A percentile compares a stretch with the other conserved stretches of the same genome.
These are phyloP conservation scores for Pyralis farinalis DNA, from an alignment of 2,888 invertebrate genomes.

Conservation along the genomic window DNA sequence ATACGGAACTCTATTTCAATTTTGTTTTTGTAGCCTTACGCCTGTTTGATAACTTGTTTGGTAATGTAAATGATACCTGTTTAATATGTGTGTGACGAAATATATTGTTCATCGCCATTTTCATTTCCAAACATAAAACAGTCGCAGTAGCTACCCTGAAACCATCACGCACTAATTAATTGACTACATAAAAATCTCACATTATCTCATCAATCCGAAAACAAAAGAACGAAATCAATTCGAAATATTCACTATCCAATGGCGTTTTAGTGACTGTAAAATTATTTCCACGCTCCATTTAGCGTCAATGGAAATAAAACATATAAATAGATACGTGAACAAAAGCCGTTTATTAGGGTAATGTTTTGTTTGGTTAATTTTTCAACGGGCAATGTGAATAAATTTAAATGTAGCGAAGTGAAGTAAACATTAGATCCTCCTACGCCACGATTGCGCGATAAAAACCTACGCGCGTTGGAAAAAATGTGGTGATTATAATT, in stretches of 20 bases:
- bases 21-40: too few species aligned
- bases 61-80: too few species aligned
- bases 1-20: too few species aligned
- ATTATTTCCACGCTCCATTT: not conserved
- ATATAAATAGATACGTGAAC: slow-evolving; percentile 1
- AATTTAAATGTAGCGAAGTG: slow-evolving; percentile 25
- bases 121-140: slow-evolving; percentile 8
- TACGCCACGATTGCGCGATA: slow-evolving; percentile 24
- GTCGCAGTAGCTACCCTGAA: slow-evolving; percentile 12
- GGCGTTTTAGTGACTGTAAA: not conserved
- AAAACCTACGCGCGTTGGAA: slow-evolving; percentile 19
- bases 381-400: slow-evolving; percentile 25
- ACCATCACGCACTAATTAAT: slow-evolving; percentile 21
- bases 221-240: not conserved
- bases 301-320: slow-evolving; percentile 3
- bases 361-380: slow-evolving; percentile 27
- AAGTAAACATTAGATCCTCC: slow-evolving; percentile 29
- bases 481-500: slow-evolving; percentile 5
- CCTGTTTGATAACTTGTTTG: too few species aligned
- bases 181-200: slow-evolving; percentile 15
- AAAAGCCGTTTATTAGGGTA: slow-evolving; percentile 17
- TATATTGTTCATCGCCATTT: not conserved
- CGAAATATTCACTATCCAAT: slow-evolving; percentile 1
- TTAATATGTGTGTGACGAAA: too few species aligned
- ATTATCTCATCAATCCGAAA: slow-evolving; percentile 1